Evolutionary conservation across 2,888 invertebrate species (phyloP), one percentile per base, ranked within the genome.

Genomic region (Frankliniella intonsa): DNA sequence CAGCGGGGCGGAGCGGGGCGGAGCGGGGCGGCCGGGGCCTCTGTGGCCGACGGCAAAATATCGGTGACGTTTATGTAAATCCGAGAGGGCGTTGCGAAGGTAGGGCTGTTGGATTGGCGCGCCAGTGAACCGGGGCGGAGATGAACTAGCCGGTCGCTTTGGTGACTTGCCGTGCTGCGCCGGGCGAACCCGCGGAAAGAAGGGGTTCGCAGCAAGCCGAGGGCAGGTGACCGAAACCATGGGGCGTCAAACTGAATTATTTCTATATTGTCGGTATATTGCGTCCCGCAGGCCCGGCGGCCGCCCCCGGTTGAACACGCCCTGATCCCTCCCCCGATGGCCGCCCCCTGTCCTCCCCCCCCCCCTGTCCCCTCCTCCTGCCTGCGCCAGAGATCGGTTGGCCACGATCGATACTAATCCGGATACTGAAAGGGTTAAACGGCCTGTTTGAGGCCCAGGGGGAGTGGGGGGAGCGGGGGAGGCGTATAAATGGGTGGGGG

Each of bases 391-490:
- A 14, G 55, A 55, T 62, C 62, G 62, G 62, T n/a, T 14, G 14
- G 38, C 38, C 17, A 55, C 55, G 62, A 62, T 62, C 62, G n/a
- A 62, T 62, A 62, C 62, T 76, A 76, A 76, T 76, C 69, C 69
- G 22, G 69, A 76, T 76, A 76, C 69, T 76, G 69, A 76, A 76
- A 76, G 69, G 69, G 69, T 76, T 25, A 76, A 76, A 76, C 25
- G 69, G 69, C 69, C 69, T 22, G 69, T 19, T 22, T 22, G 69
- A 8, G n/a, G 14, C 17, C 14, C 55, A 7, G 14, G 10, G 17
- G 14, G 55, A 5, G 17, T 55, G 55, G 14, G 12, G 14, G 55
- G 38, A 38, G 38, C 3, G 38, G 38, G 38, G 38, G 5, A 5
- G 38, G 38, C 3, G 38, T 38, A 38, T 38, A 38, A 38, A 38